Conservation (phyloP, 2,888 invertebrate genomes). For the Lymantria monacha region DNA sequence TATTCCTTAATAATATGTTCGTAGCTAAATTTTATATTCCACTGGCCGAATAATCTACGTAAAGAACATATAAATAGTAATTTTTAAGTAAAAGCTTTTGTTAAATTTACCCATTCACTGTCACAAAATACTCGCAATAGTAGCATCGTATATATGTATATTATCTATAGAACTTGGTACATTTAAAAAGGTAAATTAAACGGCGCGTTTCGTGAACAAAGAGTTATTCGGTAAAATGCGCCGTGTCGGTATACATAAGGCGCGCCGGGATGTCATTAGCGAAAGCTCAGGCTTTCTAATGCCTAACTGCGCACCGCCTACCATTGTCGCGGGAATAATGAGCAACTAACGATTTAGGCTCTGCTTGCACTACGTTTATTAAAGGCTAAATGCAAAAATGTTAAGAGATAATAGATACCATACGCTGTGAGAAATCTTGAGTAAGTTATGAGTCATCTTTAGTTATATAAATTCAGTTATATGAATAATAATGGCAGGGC, state of each 20-base stretch:
- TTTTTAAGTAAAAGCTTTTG: too few species aligned
- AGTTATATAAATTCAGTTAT: too few species aligned
- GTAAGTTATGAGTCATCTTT: background rate
- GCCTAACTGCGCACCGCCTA: slow-evolving; percentile 73
- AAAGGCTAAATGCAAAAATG: slow-evolving; percentile 22
- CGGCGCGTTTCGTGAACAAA: slow-evolving; percentile 51
- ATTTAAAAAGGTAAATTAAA: slow-evolving; percentile 39
- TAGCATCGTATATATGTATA: slow-evolving; percentile 1
- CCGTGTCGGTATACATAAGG: slow-evolving; percentile 50
- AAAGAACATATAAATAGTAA: too few species aligned
- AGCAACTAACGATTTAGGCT: slow-evolving; percentile 73
- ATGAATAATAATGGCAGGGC: too few species aligned
- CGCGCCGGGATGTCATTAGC: slow-evolving; percentile 75
- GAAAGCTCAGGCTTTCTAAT: slow-evolving; percentile 76
- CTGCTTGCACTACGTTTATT: slow-evolving; percentile 39
- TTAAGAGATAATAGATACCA: slow-evolving; percentile 16
- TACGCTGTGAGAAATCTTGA: slow-evolving; percentile 1
- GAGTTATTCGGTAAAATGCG: slow-evolving; percentile 70
- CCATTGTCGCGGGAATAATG: slow-evolving; percentile 75
- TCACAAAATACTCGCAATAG: too few species aligned
- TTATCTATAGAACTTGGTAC: slow-evolving; percentile 24
- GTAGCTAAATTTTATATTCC: too few species aligned
- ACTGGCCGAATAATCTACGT: too few species aligned
- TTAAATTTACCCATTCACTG: too few species aligned
- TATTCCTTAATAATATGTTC: too few species aligned